phyloP scores from a whole-genome alignment of 2,113 vertebrate genomes.

The Nipponia nippon region DNA sequence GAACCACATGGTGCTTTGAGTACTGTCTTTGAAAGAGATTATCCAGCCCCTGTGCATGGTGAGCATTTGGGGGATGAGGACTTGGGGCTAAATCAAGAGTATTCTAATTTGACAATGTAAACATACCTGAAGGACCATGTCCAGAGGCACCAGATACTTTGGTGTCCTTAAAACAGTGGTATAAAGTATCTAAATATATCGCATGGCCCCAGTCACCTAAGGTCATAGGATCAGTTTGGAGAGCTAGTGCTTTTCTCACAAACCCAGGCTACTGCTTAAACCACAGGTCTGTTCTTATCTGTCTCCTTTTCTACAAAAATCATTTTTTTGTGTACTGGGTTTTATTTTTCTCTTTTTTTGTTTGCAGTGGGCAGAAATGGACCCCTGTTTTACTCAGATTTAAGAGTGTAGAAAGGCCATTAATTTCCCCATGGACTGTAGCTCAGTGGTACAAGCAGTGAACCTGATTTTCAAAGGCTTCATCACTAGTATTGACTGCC shows the following conservation, averaged over 20 bases:
- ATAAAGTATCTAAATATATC: not conserved
- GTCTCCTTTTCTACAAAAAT: not conserved
- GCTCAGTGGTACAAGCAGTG: not conserved
- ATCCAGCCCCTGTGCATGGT: not conserved
- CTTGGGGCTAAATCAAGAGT: not conserved
- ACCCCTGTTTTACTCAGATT: not conserved
- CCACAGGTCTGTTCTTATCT: not conserved
- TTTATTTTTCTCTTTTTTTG: not conserved
- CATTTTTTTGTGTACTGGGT: not conserved
- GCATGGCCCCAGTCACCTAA: not conserved
- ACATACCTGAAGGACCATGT: accelerated
- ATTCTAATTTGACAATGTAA: not conserved
- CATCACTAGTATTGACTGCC: not conserved
- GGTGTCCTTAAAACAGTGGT: not conserved
- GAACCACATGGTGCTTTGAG: not conserved
- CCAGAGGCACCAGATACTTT: not conserved
- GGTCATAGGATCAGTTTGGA: not conserved
- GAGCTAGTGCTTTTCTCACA: not conserved
- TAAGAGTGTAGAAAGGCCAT: not conserved
- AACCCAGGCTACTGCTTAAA: not conserved
- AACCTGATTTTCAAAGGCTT: not conserved
- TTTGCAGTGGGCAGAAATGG: not conserved
- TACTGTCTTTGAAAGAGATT: not conserved
- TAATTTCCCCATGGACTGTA: not conserved
- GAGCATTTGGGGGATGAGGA: not conserved